phyloP scores from a whole-genome alignment of 2,113 vertebrate genomes.

The Coturnix japonica region DNA sequence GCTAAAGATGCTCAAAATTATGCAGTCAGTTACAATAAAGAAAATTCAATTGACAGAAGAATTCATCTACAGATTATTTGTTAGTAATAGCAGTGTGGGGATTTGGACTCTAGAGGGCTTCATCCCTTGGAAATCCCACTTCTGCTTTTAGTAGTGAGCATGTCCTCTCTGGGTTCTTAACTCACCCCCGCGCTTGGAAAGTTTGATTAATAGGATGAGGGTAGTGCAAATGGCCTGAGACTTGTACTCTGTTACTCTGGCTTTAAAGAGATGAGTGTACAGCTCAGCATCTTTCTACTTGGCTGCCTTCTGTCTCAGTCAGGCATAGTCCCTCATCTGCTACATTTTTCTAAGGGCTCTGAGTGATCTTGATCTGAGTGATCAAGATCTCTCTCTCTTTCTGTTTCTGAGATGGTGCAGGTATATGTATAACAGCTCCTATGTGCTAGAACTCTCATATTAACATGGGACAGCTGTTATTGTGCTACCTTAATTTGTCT shows the following conservation, averaged over 20 bases:
- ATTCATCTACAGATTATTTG: not conserved
- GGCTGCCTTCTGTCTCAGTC: not conserved
- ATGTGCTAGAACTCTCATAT: not conserved
- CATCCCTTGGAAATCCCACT: not conserved
- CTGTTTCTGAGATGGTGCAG: not conserved
- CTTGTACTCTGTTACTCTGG: not conserved
- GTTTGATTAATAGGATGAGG: not conserved
- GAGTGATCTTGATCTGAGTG: no score
- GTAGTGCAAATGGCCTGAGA: not conserved
- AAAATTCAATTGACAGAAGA: not conserved
- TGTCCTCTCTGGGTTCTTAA: not conserved
- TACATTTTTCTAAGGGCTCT: not conserved
- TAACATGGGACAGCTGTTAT: not conserved
- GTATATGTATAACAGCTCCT: not conserved
- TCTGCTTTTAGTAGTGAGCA: not conserved
- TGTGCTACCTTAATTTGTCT: not conserved
- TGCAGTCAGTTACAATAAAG: not conserved
- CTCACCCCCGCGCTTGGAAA: not conserved
- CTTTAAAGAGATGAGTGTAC: not conserved
- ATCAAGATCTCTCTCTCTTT: no score
- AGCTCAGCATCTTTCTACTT: conserved; percentile 1
- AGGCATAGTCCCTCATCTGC: not conserved
- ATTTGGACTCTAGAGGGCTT: conserved; percentile 54
- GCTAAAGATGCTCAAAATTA: not conserved
- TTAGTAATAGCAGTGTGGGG: not conserved